Conservation (phyloP, 2,888 invertebrate genomes). For the Hirtodrosophila histrioides region DNA sequence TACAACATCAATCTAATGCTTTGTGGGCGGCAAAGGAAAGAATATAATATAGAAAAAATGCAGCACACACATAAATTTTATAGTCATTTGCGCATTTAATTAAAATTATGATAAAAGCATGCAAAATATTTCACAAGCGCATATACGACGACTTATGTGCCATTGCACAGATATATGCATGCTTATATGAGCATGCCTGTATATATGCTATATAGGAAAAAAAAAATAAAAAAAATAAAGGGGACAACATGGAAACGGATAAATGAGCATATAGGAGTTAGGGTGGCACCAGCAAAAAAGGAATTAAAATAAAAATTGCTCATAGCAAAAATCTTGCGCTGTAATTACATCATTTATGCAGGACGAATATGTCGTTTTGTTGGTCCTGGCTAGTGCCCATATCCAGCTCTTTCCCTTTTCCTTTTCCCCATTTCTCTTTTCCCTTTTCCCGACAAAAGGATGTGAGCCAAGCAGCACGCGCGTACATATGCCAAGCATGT, state of each 20-base stretch:
- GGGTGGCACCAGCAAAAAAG: slow-evolving; percentile 42
- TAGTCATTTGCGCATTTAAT: slow-evolving; percentile 75
- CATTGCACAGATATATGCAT: slow-evolving; percentile 31
- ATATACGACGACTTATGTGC: slow-evolving; percentile 45
- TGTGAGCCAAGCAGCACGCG: slow-evolving; percentile 42
- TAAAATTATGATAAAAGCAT: slow-evolving; percentile 76
- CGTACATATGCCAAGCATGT: slow-evolving; percentile 46
- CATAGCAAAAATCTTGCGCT: slow-evolving; percentile 78
- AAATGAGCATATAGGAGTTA: slow-evolving; percentile 36
- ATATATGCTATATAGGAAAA: slow-evolving; percentile 29
- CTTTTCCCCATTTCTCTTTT: not conserved
- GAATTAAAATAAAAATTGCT: slow-evolving; percentile 78
- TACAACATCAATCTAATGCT: slow-evolving; percentile 32
- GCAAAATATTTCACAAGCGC: slow-evolving; percentile 70
- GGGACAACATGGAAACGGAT: slow-evolving; percentile 48
- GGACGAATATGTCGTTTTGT: slow-evolving; percentile 81
- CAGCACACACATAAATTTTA: slow-evolving; percentile 60
- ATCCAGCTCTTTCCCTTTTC: not conserved
- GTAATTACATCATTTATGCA: slow-evolving; percentile 83
- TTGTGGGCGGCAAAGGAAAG: slow-evolving; percentile 12
- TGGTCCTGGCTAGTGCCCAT: slow-evolving; percentile 41
- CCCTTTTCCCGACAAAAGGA: slow-evolving; percentile 19
- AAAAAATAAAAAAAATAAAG: slow-evolving; percentile 22
- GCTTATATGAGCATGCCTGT: slow-evolving; percentile 7
- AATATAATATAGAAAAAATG: slow-evolving; percentile 3